Base-by-base conservation (phyloP, 2,797 vertebrate species). In the Lemur catta region DNA sequence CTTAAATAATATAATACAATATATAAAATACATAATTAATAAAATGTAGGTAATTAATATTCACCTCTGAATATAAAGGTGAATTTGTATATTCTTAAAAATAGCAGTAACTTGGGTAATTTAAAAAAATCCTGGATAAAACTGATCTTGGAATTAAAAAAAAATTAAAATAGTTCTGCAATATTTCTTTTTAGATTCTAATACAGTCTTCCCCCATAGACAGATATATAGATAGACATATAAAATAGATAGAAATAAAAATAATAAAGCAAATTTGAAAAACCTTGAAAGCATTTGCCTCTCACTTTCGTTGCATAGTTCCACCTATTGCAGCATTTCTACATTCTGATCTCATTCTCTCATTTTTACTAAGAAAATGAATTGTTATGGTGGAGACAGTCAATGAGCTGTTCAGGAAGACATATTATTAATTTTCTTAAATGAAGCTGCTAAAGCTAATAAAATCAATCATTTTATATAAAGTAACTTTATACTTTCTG, bases 341-440 rank as follows among this genome's bases (percentile, higher is more conserved):
- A 41, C 41, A 85, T 93, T 89, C 33, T 92, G 26, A 88, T 85
- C 30, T 93, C 88, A 82, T 82, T 65, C 63, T 52, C 71, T 92
- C 35, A 78, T 87, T 96, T 94, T 46, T 88, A 35, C 30, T 46
- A 50, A 84, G 75, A 95, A 95, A 96, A 97, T 81, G 30, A 97
- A 92, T 93, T 87, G 57, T 76, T 92, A 72, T 5, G 33, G 24
- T 88, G n/a, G n/a, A 96, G 65, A 78, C 24, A 93, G 71, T 97
- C 89, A 97, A 90, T 93, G 90, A 96, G 33, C 89, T 97, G 69
- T 89, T 97, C 38, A 81, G 41, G 67, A 97, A 97, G 76, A 81
- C 67, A 84, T 92, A 95, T 86, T 82, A 95, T 95, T 97, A 96
- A 96, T 96, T 97, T 94, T 93, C 78, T 92, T 80, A 96, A 97